phyloP scores from a whole-genome alignment of 2,888 invertebrate species.

The Suillia variegata region DNA sequence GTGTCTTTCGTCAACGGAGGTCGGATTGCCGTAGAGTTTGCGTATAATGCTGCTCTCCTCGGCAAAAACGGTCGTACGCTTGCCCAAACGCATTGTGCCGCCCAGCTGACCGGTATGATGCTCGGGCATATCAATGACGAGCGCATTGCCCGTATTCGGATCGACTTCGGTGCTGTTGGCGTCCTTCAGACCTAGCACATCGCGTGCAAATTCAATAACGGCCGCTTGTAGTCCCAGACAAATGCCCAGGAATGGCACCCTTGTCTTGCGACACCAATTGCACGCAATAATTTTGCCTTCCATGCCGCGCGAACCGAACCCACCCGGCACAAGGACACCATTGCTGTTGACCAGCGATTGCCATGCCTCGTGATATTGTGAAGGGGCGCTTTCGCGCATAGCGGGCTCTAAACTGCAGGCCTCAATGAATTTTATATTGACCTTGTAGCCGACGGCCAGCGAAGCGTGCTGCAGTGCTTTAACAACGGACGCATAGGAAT shows the following conservation, averaged over 20 bases:
- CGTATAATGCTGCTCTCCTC: conserved; percentile 66
- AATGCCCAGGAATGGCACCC: conserved; percentile 92
- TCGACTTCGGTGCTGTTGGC: conserved; percentile 90
- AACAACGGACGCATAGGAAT: conserved; percentile 95
- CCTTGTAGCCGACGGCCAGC: conserved; percentile 80
- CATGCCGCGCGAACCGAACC: conserved; percentile 94
- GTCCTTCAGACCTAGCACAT: conserved; percentile 74
- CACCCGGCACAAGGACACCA: conserved; percentile 95
- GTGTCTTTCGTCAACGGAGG: conserved; percentile 90
- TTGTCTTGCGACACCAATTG: conserved; percentile 88
- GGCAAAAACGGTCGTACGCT: conserved; percentile 82
- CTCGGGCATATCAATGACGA: conserved; percentile 99
- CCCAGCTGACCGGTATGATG: conserved; percentile 92
- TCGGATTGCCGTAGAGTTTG: conserved; percentile 77
- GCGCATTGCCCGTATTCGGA: conserved; percentile 72
- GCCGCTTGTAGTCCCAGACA: conserved; percentile 98
- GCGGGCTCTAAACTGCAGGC: conserved; percentile 84
- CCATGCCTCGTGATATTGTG: conserved; percentile 92
- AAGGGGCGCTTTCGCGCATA: conserved; percentile 76
- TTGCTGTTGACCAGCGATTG: conserved; percentile 84
- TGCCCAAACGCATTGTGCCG: conserved; percentile 98
- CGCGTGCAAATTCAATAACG: conserved; percentile 93
- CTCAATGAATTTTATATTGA: conserved; percentile 89
- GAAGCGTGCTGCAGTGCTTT: conserved; percentile 95
- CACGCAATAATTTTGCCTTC: conserved; percentile 96